Conservation (phyloP, 2,113 vertebrate species). For the Coturnix japonica region DNA sequence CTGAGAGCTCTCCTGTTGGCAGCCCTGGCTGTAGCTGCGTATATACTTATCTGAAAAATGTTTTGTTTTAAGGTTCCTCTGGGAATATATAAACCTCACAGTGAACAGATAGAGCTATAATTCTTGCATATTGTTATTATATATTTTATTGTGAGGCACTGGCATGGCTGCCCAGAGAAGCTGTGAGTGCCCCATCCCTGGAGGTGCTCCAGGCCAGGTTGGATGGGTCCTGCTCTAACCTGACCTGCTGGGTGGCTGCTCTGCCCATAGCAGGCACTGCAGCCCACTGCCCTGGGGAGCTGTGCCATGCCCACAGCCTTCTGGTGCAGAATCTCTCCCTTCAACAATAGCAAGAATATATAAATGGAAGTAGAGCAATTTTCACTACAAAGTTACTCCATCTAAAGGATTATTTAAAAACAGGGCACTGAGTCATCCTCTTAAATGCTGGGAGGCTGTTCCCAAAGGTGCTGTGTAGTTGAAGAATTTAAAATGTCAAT, state of each 20-base stretch:
- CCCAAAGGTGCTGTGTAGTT: neutral
- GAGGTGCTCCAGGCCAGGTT: too few species aligned
- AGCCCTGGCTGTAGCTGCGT: neutral
- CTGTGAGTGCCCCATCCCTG: too few species aligned
- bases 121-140: neutral
- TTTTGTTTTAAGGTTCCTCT: neutral
- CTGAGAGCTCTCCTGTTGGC: neutral
- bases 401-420: neutral
- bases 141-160: too few species aligned
- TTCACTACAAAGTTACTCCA: neutral
- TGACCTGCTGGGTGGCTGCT: too few species aligned
- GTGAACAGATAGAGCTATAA: too few species aligned
- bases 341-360: neutral
- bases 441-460: neutral
- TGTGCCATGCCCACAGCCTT: too few species aligned
- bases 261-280: too few species aligned
- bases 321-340: neutral
- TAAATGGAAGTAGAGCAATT: neutral
- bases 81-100: neutral
- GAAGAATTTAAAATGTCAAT: neutral
- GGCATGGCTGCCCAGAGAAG: too few species aligned
- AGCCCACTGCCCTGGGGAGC: too few species aligned
- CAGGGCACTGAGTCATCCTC: neutral
- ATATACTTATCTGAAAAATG: neutral
- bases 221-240: too few species aligned